A percentile compares a stretch with the other conserved stretches of the same genome.
These are phyloP conservation scores for Acronicta aceris DNA, from an alignment of 2,888 invertebrate genomes.

Conservation along the genomic window DNA sequence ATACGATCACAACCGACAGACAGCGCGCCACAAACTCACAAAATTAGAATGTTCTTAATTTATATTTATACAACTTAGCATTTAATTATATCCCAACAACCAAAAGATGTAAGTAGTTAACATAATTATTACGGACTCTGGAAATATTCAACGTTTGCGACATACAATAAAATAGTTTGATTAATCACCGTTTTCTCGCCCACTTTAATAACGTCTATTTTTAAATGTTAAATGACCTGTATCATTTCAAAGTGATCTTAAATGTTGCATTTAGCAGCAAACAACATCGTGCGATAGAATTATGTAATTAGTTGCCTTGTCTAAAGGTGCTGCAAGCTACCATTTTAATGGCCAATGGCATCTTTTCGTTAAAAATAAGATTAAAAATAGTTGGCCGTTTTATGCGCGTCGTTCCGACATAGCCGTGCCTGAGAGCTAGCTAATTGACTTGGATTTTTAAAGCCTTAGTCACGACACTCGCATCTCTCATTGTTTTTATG, in stretches of 20 bases:
- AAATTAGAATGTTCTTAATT: constrained; percentile 75
- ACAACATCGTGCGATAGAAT: constrained; percentile 38
- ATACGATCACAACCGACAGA: constrained; percentile 58
- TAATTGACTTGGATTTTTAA: constrained; percentile 85
- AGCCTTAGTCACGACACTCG: constrained; percentile 80
- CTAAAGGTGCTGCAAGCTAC: constrained; percentile 48
- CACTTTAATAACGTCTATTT: constrained; percentile 22
- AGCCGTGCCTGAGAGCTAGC: constrained; percentile 63
- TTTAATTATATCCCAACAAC: constrained; percentile 42
- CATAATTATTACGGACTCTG: constrained; percentile 16
- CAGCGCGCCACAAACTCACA: constrained; percentile 68
- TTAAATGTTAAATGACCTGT: constrained; percentile 32
- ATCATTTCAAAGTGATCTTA: constrained; percentile 41
- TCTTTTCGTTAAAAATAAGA: constrained; percentile 60
- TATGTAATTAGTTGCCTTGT: constrained; percentile 53
- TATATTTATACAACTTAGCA: constrained; percentile 48
- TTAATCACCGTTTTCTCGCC: constrained; percentile 31
- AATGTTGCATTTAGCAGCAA: constrained; percentile 22
- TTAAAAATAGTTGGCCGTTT: constrained; percentile 56
- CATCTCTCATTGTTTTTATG: constrained; percentile 77
- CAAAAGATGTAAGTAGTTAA: constrained; percentile 16
- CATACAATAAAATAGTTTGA: constrained; percentile 20
- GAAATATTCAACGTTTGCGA: constrained; percentile 30
- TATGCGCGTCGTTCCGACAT: constrained; percentile 39
- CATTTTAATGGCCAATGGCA: constrained; percentile 25